A percentile compares a stretch with the other conserved stretches of the same genome.
phyloP scores from a whole-genome alignment of 2,797 vertebrate species.

The Aulostomus chinensis region DNA sequence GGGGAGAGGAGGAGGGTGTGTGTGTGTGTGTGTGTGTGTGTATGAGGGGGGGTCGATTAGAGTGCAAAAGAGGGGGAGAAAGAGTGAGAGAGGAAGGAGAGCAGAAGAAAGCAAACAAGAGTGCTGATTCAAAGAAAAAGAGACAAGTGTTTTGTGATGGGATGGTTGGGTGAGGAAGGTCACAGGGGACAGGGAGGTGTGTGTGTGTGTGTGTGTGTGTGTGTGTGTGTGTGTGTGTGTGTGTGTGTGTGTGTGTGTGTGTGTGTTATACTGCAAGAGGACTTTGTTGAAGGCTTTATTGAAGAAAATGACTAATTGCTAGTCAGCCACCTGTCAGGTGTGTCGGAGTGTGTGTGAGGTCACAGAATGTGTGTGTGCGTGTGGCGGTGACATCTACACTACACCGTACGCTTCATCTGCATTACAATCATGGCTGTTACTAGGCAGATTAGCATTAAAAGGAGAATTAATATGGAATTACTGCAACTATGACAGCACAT shows the following conservation, averaged over 20 bases:
- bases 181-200: slow-evolving; percentile 42
- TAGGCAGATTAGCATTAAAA: too few relatives aligned
- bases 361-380: too few relatives aligned
- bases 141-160: slow-evolving; percentile 54
- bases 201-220: slow-evolving; percentile 12
- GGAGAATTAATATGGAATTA: too few relatives aligned
- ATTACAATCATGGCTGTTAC: too few relatives aligned
- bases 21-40: not conserved
- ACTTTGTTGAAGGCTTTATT: too few relatives aligned
- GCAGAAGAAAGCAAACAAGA: slow-evolving; percentile 32
- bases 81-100: slow-evolving; percentile 12
- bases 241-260: not conserved
- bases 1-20: slow-evolving; percentile 3
- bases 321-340: too few relatives aligned
- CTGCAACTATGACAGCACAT: too few relatives aligned
- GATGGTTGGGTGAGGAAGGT: slow-evolving; percentile 56
- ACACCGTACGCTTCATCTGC: too few relatives aligned
- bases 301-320: too few relatives aligned
- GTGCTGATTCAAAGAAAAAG: slow-evolving; percentile 63
- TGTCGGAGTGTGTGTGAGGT: too few relatives aligned
- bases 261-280: too few relatives aligned
- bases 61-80: slow-evolving; percentile 2
- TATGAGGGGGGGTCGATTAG: not conserved
- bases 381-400: too few relatives aligned
- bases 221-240: slow-evolving; percentile 1